Conservation (phyloP, 2,888 invertebrate species). For the Cheilosia soror region DNA sequence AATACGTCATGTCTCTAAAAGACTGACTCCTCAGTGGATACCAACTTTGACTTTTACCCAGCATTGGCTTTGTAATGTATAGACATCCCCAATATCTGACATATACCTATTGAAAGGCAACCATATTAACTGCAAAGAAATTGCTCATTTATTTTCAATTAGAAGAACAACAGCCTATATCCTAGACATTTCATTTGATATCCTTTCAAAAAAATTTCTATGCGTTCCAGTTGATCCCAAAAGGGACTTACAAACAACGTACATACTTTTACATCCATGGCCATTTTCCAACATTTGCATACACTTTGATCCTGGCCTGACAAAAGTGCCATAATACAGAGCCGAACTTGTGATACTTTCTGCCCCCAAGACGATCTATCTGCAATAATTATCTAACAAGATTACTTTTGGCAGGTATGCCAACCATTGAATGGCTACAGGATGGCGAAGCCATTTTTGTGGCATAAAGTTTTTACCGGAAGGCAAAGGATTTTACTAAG, state of each 20-base stretch:
- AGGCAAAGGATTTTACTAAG: conserved; percentile 17
- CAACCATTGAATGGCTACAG: not conserved
- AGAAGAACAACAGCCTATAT: not conserved
- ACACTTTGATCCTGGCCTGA: not conserved
- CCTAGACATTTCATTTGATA: not conserved
- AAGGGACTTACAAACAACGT: conserved; percentile 8
- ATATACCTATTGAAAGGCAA: too few species aligned
- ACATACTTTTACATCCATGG: not conserved
- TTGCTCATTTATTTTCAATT: conserved; percentile 30
- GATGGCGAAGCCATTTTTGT: conserved; percentile 17
- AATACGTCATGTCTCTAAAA: too few species aligned
- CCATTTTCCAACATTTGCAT: conserved; percentile 1
- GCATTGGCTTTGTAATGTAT: not conserved
- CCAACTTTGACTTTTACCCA: not conserved
- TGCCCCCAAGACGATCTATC: conserved; percentile 32
- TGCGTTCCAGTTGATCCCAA: not conserved
- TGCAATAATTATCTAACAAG: conserved; percentile 63
- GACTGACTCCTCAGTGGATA: not conserved
- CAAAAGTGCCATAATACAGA: not conserved
- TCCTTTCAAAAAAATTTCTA: not conserved
- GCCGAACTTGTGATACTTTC: conserved; percentile 43
- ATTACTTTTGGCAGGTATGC: conserved; percentile 26
- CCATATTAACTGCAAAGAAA: conserved; percentile 1
- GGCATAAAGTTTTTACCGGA: conserved; percentile 7
- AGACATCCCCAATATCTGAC: not conserved